Conservation (phyloP, 35 echinoderm and acorn worm genomes). For the Holothuria glaberrima region DNA sequence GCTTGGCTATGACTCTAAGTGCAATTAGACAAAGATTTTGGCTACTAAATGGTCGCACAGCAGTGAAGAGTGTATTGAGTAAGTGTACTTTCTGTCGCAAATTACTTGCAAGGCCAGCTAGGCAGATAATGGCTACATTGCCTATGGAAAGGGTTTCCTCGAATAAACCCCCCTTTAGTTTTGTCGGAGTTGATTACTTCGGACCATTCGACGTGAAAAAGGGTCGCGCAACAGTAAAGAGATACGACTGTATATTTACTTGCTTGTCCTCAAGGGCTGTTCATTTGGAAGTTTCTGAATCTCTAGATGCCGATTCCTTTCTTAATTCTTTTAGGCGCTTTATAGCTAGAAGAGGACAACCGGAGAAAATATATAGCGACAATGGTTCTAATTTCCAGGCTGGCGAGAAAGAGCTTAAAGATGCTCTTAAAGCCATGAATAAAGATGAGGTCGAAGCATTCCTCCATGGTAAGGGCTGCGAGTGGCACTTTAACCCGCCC, state of each 20-base stretch:
- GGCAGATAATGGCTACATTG: constrained; percentile 63
- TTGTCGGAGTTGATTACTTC: neutral
- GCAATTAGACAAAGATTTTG: constrained; percentile 42
- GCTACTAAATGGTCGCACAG: constrained; percentile 54
- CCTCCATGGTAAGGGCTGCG: no score
- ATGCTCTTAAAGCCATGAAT: no score
- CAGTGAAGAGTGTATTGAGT: constrained; percentile 34
- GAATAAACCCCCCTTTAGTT: neutral
- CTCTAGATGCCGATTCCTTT: constrained; percentile 59
- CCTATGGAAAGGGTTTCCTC: constrained; percentile 6
- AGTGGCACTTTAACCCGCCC: constrained; percentile 22
- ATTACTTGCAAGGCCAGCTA: neutral
- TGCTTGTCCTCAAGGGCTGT: constrained; percentile 53
- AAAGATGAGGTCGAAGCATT: no score
- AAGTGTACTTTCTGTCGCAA: constrained; percentile 57
- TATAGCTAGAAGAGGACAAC: constrained; percentile 56
- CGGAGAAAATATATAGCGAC: constrained; percentile 23
- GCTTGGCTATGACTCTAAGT: constrained; percentile 23
- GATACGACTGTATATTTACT: constrained; percentile 61
- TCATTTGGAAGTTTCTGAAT: constrained; percentile 36
- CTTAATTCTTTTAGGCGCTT: constrained; percentile 65
- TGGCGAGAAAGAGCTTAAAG: neutral
- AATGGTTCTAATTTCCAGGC: constrained; percentile 56
- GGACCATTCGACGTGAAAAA: constrained; percentile 20
- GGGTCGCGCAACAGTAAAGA: constrained; percentile 47